Evolutionary conservation across 1,140 invertebrate species (phyloP), one percentile per base, ranked within the genome.

Genomic region (Pollicipes pollicipes): DNA sequence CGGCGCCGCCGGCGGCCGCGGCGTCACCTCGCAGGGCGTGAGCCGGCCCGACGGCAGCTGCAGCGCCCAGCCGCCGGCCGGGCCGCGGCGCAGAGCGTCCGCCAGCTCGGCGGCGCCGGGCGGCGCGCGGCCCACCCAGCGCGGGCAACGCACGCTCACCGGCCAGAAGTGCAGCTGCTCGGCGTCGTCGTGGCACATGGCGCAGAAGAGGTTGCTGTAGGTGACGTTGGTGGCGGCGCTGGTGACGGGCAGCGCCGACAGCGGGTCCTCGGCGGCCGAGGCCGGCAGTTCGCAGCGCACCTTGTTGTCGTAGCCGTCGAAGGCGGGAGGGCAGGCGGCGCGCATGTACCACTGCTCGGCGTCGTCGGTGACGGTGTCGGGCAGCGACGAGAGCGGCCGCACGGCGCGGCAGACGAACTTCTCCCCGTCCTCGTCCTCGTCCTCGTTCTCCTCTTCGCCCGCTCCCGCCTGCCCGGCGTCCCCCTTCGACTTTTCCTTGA

Each of bases 361-460:
- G 13, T 68, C 58, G 21, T 24, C 27, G 27, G 4, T 16, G 45
- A 10, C 3, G 45, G 2, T 21, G 6, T 58, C 10, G 45, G 24
- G 21, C 45, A 58, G 28, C 63, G 68, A 26, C n/a, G 17, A 71
- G 45, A 68, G 45, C 37, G 28, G 35, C 69, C 66, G 31, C 67
- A 28, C 67, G 28, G 27, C n/a, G 3, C 29, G 70, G 30, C 30
- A 30, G n/a, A 31, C 72, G n/a, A 16, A 68, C 32, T 32, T 66
- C 69, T 37, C 8, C 26, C 69, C 13, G 24, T 26, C 26, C 31
- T 64, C 70, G 30, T 29, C 64, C 29, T 31, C 3, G 16, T 28
- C 32, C 73, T 68, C 71, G 68, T 30, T 45, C 28, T 73, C 68
- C 66, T n/a, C 63, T 67, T 66, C 37, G 28, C 68, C 58, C 28